A percentile compares a stretch with the other conserved stretches of the same genome.
Evolutionary conservation across 2,888 invertebrate species (phyloP).

Genomic region (Hofmannophila pseudospretella): DNA sequence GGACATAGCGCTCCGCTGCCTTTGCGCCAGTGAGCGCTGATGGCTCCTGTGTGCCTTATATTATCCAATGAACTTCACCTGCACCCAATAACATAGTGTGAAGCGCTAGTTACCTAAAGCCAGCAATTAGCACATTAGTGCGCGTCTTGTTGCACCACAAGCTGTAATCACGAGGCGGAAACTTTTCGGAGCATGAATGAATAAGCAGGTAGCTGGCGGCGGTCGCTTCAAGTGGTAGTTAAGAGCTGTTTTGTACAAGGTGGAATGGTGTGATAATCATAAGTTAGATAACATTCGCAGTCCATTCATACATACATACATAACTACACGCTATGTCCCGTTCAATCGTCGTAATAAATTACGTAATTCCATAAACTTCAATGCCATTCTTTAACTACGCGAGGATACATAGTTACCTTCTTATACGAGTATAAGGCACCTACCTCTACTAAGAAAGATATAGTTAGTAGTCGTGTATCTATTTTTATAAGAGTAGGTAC

Average conservation of each 20-base stretch:
- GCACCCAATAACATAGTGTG: conserved; percentile 26
- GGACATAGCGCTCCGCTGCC: conserved; percentile 48
- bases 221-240: conserved; percentile 9
- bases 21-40: conserved; percentile 20
- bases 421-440: no score
- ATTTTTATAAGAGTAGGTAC: no score
- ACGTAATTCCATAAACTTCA: no score
- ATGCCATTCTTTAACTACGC: no score
- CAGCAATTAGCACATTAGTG: conserved; percentile 48
- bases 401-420: no score
- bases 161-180: conserved; percentile 53
- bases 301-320: no score
- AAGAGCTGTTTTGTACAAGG: conserved; percentile 4
- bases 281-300: no score
- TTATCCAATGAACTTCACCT: conserved; percentile 20
- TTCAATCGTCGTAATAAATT: no score
- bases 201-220: conserved; percentile 33
- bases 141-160: conserved; percentile 37
- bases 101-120: conserved; percentile 34
- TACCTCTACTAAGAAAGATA: no score
- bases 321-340: no score
- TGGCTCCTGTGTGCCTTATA: conserved; percentile 18
- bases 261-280: background rate
- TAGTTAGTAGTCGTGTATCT: no score
- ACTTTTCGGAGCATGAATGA: conserved; percentile 45